Evolutionary conservation across 2,797 vertebrate genomes (phyloP), one percentile per base, ranked within the genome.

Genomic region (Ficedula albicollis): DNA sequence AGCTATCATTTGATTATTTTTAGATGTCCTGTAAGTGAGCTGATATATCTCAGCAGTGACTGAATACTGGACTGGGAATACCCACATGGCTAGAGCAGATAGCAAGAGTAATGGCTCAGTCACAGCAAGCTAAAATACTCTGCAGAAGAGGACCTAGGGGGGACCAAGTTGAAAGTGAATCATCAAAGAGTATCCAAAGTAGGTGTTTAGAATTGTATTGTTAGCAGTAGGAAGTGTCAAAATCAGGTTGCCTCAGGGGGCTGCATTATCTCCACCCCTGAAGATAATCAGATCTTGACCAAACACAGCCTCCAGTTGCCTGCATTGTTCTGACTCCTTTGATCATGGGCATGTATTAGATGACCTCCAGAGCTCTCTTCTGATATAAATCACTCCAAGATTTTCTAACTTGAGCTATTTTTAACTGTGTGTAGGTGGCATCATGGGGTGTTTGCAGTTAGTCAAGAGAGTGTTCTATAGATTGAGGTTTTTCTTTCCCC

Each of bases 141-240:
- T 52, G 32, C 11, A 27, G 32, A 59, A 89, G 12, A 70, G 19
- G 9, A 43, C 46, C 6, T 21, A 13, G 0, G 2, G 66, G 13
- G 67, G 5, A 80, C 5, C 20, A 60, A 38, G 15, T 0, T 62
- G 14, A n/a, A 90, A 36, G 7, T 0, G 0, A 79, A 54, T 38
- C 30, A 58, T 7, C 43, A 84, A 58, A 87, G 15, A 36, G 21
- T 13, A n/a, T 36, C 55, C 25, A 36, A 74, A 80, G 55, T 2
- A 66, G 2, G 2, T 41, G 38, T 41, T 66, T 69, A 34, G 17
- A 69, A 46, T 43, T 51, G 30, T 36, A 55, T 10, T 56, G 5
- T 60, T 49, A 64, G 30, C 34, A 79, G 7, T 36, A 49, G 26
- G 7, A 13, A 4, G 5, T 23, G 20, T 48, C 39, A 74, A 67